phyloP scores from a whole-genome alignment of 2,888 invertebrate genomes.

The Papilio demoleus region DNA sequence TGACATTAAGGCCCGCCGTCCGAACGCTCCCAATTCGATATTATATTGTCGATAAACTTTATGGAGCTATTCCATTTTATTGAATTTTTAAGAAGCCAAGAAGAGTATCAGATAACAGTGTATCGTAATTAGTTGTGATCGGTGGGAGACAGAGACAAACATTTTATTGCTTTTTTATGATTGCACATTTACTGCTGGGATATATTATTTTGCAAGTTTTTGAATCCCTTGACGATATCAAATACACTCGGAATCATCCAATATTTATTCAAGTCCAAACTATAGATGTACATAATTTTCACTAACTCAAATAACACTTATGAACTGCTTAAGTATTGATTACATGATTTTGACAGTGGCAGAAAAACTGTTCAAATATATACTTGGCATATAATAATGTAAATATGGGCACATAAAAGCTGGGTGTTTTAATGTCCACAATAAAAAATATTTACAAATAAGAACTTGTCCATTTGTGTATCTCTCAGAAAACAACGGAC shows the following conservation, averaged over 20 bases:
- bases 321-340: no score
- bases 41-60: conserved; percentile 62
- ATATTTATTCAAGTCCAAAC: no score
- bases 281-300: no score
- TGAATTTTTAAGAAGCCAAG: conserved; percentile 51
- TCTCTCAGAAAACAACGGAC: conserved; percentile 32
- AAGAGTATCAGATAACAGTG: conserved; percentile 49
- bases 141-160: conserved; percentile 20
- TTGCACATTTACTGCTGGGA: conserved; percentile 8
- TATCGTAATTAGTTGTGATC: conserved; percentile 50
- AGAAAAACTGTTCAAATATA: neutral
- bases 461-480: conserved; percentile 13
- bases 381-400: neutral
- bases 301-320: no score
- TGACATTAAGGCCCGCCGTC: conserved; percentile 41
- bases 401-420: neutral
- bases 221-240: neutral
- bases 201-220: neutral
- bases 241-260: no score
- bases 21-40: conserved; percentile 50
- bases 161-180: conserved; percentile 28
- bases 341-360: no score
- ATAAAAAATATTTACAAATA: conserved; percentile 6
- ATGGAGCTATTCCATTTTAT: conserved; percentile 55
- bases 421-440: neutral